A percentile compares a stretch with the other conserved stretches of the same genome.
phyloP scores from a whole-genome alignment of 2,797 vertebrate genomes.

The Helicolenus hilgendorfi region DNA sequence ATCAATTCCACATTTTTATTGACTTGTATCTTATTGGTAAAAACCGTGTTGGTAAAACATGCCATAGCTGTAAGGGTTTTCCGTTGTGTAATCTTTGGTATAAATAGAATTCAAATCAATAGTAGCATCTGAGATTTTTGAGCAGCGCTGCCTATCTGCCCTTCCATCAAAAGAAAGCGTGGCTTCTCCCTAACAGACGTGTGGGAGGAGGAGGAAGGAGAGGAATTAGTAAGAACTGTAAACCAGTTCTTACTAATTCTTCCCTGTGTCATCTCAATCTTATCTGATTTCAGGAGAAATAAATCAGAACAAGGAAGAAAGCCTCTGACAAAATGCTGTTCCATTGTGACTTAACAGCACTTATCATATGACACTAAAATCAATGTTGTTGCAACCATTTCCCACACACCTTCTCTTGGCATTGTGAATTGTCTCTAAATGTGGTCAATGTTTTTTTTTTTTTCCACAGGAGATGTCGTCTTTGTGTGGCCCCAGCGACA shows the following conservation, averaged over 20 bases:
- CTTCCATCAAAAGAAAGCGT: neutral
- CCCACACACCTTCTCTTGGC: neutral
- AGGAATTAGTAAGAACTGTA: slow-evolving; percentile 4
- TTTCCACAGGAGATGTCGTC: slow-evolving; percentile 77
- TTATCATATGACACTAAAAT: slow-evolving; percentile 21
- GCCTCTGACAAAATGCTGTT: neutral
- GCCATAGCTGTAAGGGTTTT: neutral
- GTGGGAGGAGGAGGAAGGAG: slow-evolving; percentile 21
- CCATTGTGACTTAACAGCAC: slow-evolving; percentile 7
- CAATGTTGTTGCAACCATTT: neutral
- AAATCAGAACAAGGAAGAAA: slow-evolving; percentile 6
- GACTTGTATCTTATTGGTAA: neutral
- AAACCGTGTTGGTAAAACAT: neutral
- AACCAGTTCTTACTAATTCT: neutral
- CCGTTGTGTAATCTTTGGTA: neutral
- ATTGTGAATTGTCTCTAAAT: slow-evolving; percentile 4
- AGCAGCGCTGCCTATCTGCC: neutral
- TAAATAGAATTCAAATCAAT: neutral
- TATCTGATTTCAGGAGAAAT: neutral
- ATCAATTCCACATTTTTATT: neutral
- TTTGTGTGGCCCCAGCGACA: slow-evolving; percentile 70
- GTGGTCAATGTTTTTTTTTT: neutral
- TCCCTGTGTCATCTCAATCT: neutral
- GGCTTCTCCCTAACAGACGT: neutral
- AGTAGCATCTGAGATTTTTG: neutral